phyloP scores from a whole-genome alignment of 2,888 invertebrate species.

The Polydrusus cervinus region DNA sequence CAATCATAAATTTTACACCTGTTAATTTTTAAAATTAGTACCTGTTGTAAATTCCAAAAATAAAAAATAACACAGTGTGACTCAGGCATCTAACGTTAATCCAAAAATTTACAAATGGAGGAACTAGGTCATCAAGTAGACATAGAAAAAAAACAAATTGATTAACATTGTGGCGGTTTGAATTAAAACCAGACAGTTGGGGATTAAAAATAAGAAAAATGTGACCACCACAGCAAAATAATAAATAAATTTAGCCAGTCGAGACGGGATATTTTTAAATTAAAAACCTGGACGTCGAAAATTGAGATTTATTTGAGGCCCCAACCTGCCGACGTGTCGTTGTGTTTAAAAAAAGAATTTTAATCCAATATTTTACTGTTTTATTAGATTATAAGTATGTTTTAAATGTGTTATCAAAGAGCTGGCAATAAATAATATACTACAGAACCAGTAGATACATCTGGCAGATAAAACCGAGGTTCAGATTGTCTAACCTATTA shows the following conservation, averaged over 20 bases:
- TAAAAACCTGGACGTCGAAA: constrained; percentile 55
- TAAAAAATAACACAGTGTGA: constrained; percentile 3
- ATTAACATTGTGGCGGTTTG: constrained; percentile 41
- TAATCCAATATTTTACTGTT: background rate
- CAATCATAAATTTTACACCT: constrained; percentile 18
- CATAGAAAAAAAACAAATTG: constrained; percentile 32
- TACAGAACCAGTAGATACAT: too few relatives aligned
- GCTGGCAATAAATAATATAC: background rate
- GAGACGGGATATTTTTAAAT: constrained; percentile 60
- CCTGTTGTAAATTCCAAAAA: background rate
- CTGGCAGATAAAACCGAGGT: too few relatives aligned
- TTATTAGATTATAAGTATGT: background rate
- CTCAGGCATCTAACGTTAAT: constrained; percentile 10
- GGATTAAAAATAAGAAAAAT: constrained; percentile 58
- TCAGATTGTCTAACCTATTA: too few relatives aligned
- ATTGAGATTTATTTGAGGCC: constrained; percentile 42
- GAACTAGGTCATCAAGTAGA: constrained; percentile 6
- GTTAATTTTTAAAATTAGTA: constrained; percentile 19
- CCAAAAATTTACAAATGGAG: constrained; percentile 9
- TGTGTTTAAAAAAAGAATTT: constrained; percentile 6
- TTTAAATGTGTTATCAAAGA: background rate
- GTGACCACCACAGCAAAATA: constrained; percentile 55
- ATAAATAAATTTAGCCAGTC: constrained; percentile 61
- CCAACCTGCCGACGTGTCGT: constrained; percentile 24
- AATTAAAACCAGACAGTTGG: constrained; percentile 48